Conservation (phyloP, 2,113 vertebrate genomes). For the Cichladusa arquata region DNA sequence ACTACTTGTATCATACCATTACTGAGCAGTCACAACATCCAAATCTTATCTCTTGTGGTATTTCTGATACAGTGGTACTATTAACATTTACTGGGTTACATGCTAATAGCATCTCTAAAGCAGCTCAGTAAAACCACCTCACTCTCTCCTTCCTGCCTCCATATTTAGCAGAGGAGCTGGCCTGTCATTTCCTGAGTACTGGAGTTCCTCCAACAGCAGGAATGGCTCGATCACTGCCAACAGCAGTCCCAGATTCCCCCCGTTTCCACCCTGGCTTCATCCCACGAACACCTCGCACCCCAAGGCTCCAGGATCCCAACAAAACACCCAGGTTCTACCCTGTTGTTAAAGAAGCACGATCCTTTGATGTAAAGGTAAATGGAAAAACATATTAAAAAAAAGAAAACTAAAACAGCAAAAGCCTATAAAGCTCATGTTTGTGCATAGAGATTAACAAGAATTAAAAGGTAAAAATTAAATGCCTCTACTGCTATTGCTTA, state of each 20-base stretch:
- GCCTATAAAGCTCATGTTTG: background rate
- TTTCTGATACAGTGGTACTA: background rate
- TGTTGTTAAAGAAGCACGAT: slow-evolving; percentile 87
- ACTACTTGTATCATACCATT: background rate
- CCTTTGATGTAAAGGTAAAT: slow-evolving; percentile 81
- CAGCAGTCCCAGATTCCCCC: slow-evolving; percentile 81
- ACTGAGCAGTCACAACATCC: background rate
- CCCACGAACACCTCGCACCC: slow-evolving; percentile 81
- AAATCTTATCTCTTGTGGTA: background rate
- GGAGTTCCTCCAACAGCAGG: slow-evolving; percentile 59
- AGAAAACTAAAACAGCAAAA: background rate
- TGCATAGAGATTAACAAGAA: background rate
- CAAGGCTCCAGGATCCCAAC: slow-evolving; percentile 85
- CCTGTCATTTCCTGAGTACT: slow-evolving; percentile 35
- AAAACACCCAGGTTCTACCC: slow-evolving; percentile 92
- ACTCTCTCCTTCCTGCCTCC: background rate
- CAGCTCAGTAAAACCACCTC: background rate
- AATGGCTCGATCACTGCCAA: slow-evolving; percentile 76
- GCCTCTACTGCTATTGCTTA: background rate
- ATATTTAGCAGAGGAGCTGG: slow-evolving; percentile 34
- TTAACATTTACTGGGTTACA: background rate
- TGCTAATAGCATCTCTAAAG: background rate
- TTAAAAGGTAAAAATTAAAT: background rate
- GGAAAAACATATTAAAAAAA: background rate
- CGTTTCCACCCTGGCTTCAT: slow-evolving; percentile 47